Conservation (phyloP, 2,888 invertebrate species). For the Dicyrtoma fusca region DNA sequence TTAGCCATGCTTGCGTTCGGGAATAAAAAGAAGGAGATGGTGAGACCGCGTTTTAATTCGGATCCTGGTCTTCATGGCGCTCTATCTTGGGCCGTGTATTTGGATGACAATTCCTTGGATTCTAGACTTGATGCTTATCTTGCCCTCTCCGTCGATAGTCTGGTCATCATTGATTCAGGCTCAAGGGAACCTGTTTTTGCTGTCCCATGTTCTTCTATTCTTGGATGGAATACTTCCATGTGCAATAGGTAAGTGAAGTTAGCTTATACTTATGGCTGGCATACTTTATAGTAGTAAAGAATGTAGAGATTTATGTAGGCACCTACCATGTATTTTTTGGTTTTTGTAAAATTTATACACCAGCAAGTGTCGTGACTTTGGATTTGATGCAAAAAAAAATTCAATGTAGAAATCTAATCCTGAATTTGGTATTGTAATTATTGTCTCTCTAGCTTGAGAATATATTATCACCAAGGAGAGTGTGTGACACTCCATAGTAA, state of each 20-base stretch:
- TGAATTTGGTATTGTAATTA: too few species aligned
- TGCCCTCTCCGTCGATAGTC: slow-evolving; percentile 82
- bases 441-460: slow-evolving; percentile 65
- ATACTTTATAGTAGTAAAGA: too few species aligned
- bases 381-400: too few species aligned
- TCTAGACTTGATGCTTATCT: slow-evolving; percentile 75
- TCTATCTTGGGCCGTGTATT: slow-evolving; percentile 79
- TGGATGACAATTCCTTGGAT: slow-evolving; percentile 70
- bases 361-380: too few species aligned
- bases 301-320: too few species aligned
- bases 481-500: slow-evolving; percentile 80
- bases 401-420: too few species aligned
- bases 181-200: slow-evolving; percentile 83
- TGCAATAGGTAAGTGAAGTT: slow-evolving; percentile 63
- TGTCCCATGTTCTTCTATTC: slow-evolving; percentile 78
- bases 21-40: slow-evolving; percentile 76
- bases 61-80: slow-evolving; percentile 77
- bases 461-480: slow-evolving; percentile 94
- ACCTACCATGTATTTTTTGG: too few species aligned
- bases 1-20: slow-evolving; percentile 74
- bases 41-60: slow-evolving; percentile 72
- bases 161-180: slow-evolving; percentile 83
- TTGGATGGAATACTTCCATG: slow-evolving; percentile 70
- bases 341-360: background rate
- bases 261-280: too few species aligned